Evolutionary conservation across 53 echinoderm and acorn worm species (phyloP).

Genomic region (Antedon mediterranea): DNA sequence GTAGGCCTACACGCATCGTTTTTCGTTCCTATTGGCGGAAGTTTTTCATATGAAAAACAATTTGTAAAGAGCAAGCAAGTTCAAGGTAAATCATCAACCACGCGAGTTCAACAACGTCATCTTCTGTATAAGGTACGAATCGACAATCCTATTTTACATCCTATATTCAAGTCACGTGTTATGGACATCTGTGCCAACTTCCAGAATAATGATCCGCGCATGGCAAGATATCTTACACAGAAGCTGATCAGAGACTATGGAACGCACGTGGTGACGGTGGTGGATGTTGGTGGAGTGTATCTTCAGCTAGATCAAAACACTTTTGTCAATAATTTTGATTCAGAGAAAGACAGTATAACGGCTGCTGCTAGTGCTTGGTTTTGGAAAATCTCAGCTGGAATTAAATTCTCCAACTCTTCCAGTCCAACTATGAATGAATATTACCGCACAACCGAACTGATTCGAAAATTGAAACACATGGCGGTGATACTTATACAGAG

Average conservation of each 20-base stretch:
- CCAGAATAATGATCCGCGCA: conserved; percentile 15
- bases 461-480: background rate
- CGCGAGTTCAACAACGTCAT: conserved; percentile 21
- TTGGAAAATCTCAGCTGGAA: conserved; percentile 8
- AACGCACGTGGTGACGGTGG: conserved; percentile 18
- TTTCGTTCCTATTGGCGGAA: conserved; percentile 13
- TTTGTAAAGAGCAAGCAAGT: conserved; percentile 10
- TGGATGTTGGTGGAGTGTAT: conserved; percentile 23
- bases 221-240: conserved; percentile 23
- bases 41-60: conserved; percentile 14
- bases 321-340: conserved; percentile 19
- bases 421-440: conserved; percentile 8
- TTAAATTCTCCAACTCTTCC: background rate
- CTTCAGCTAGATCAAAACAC: conserved; percentile 17
- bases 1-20: conserved; percentile 5
- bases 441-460: conserved; percentile 18
- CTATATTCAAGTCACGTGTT: conserved; percentile 4
- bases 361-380: conserved; percentile 25
- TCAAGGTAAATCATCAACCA: conserved; percentile 18
- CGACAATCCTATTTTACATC: conserved; percentile 3
- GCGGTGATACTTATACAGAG: background rate
- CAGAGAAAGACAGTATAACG: conserved; percentile 10
- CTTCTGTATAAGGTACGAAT: background rate
- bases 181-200: conserved; percentile 16
- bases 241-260: conserved; percentile 26